phyloP scores from a whole-genome alignment of 2,797 vertebrate genomes.

The Acanthurus tractus region DNA sequence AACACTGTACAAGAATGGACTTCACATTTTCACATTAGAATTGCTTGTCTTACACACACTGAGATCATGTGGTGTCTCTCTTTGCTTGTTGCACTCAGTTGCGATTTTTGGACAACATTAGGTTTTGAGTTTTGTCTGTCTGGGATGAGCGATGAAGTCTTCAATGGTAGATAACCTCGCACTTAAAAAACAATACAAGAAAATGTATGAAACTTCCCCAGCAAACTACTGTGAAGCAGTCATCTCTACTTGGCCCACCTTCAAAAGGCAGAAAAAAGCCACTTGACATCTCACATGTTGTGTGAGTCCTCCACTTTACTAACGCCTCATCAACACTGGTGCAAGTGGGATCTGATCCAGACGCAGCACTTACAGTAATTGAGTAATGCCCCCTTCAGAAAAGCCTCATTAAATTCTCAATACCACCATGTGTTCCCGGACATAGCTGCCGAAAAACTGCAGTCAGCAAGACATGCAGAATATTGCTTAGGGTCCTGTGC shows the following conservation, averaged over 20 bases:
- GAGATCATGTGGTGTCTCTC: neutral
- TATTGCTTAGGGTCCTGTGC: constrained; percentile 24
- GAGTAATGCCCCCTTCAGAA: constrained; percentile 71
- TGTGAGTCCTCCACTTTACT: constrained; percentile 33
- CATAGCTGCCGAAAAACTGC: constrained; percentile 61
- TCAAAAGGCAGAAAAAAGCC: constrained; percentile 45
- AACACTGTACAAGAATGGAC: constrained; percentile 38
- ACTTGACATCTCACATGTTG: constrained; percentile 53
- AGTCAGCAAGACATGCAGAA: constrained; percentile 66
- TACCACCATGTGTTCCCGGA: constrained; percentile 62
- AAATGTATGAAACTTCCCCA: constrained; percentile 15
- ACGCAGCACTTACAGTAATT: constrained; percentile 80
- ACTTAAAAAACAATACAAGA: neutral
- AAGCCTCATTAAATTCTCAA: constrained; percentile 83
- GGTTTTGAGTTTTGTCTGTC: constrained; percentile 6
- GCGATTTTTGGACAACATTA: neutral
- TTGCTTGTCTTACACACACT: neutral
- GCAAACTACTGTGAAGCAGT: constrained; percentile 5
- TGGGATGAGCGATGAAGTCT: neutral
- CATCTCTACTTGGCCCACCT: constrained; percentile 54
- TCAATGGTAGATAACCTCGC: neutral
- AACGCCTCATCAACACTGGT: constrained; percentile 41
- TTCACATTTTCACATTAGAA: constrained; percentile 24
- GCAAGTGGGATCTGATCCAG: constrained; percentile 64
- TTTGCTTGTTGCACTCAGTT: neutral